These are phyloP conservation scores for Fragum fragum DNA, from an alignment of 2,888 invertebrate genomes.

Conservation along the genomic window DNA sequence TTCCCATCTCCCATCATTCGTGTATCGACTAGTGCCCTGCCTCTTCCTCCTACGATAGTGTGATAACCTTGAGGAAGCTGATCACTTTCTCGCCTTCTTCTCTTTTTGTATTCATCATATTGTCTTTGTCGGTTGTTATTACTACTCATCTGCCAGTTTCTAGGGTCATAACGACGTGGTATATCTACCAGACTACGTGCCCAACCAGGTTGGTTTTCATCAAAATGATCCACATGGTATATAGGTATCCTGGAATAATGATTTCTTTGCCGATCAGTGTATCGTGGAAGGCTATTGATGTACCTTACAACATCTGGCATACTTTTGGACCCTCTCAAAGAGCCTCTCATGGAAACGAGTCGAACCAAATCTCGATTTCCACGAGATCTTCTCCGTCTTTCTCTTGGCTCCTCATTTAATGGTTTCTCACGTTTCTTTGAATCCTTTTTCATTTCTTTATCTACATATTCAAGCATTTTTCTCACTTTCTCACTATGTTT, in stretches of 20 bases:
- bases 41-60: conserved; percentile 49
- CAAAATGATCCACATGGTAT: conserved; percentile 60
- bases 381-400: conserved; percentile 34
- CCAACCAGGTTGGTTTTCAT: conserved; percentile 49
- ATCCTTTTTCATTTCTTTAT: conserved; percentile 54
- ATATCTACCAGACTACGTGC: conserved; percentile 60
- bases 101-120: background rate
- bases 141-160: background rate
- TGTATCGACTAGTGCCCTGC: conserved; percentile 29
- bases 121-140: background rate
- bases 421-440: conserved; percentile 27
- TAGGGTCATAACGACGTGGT: conserved; percentile 12
- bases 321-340: conserved; percentile 53
- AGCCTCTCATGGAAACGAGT: conserved; percentile 57
- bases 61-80: conserved; percentile 45
- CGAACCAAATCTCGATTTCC: conserved; percentile 61
- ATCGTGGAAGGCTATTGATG: conserved; percentile 59
- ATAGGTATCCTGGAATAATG: conserved; percentile 53
- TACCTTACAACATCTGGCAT: conserved; percentile 65
- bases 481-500: conserved; percentile 42
- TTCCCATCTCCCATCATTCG: conserved; percentile 2
- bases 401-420: conserved; percentile 25
- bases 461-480: conserved; percentile 43
- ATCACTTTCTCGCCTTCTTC: background rate
- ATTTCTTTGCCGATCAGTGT: conserved; percentile 14